Percentiles rank a stretch among this genome's conserved stretches.
phyloP scores from a whole-genome alignment of 2,113 vertebrate genomes.

The Falco punctatus region DNA sequence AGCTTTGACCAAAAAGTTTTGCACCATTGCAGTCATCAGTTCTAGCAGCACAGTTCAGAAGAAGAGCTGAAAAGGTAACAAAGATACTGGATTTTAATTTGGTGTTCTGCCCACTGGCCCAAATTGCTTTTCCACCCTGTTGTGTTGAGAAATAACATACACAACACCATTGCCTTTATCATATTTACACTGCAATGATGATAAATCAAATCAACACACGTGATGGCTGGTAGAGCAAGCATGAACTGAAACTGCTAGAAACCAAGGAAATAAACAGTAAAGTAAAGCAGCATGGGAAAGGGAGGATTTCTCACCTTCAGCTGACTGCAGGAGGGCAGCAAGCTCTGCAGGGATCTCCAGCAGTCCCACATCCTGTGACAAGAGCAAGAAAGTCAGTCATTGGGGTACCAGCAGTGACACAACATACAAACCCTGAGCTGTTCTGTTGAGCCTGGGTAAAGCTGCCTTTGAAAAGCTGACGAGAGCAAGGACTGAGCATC shows the following conservation, averaged over 20 bases:
- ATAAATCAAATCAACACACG: not conserved
- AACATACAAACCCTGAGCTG: not conserved
- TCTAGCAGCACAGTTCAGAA: not conserved
- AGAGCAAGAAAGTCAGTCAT: not conserved
- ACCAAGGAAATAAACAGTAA: not conserved
- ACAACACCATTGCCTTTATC: not conserved
- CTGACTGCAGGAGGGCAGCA: conserved; percentile 79
- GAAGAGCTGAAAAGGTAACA: not conserved
- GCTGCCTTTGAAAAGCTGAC: not conserved
- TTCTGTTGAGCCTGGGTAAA: not conserved
- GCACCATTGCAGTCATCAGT: not conserved
- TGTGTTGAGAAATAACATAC: not conserved
- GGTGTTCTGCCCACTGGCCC: not conserved
- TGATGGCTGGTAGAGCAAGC: not conserved
- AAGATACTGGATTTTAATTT: not conserved
- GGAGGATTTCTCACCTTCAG: conserved; percentile 74
- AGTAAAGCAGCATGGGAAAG: not conserved
- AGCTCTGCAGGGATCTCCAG: conserved; percentile 94
- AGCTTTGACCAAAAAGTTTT: not conserved
- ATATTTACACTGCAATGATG: not conserved
- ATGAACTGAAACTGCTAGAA: not conserved
- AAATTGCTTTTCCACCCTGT: not conserved
- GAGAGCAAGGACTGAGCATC: not conserved
- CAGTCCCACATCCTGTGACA: conserved; percentile 83
- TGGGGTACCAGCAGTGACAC: not conserved